phyloP scores from a whole-genome alignment of 2,888 invertebrate species.

The Aproaerema taeniolella region DNA sequence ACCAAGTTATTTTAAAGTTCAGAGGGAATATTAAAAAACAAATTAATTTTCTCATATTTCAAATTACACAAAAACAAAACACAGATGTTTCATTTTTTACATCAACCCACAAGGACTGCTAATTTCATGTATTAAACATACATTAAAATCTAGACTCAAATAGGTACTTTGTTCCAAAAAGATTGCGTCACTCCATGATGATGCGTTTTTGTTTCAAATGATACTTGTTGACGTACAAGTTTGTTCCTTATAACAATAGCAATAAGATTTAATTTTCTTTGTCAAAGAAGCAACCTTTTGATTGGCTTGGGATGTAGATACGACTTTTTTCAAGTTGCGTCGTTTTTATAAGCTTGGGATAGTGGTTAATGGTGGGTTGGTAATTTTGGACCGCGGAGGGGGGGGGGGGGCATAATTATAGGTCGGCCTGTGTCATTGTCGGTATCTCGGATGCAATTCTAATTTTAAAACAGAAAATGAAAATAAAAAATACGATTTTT shows the following conservation, averaged over 20 bases:
- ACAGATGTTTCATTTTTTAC: no score
- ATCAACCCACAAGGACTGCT: no score
- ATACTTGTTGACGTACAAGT: background rate
- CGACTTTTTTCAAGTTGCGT: conserved; percentile 46
- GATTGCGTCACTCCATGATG: conserved; percentile 17
- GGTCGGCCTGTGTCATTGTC: conserved; percentile 70
- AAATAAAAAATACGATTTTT: conserved; percentile 20
- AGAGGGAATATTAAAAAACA: no score
- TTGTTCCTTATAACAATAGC: background rate
- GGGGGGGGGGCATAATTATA: conserved; percentile 61
- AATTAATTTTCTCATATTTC: no score
- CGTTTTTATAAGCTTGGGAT: conserved; percentile 65
- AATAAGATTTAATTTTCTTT: conserved; percentile 32
- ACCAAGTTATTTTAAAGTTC: no score
- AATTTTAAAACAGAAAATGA: conserved; percentile 36
- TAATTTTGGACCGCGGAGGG: conserved; percentile 52
- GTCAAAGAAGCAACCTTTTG: conserved; percentile 10
- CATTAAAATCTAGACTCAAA: conserved; percentile 17
- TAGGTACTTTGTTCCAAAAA: conserved; percentile 13
- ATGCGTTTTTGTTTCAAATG: conserved; percentile 12
- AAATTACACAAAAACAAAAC: no score
- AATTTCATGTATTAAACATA: conserved; percentile 15
- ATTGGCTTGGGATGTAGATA: conserved; percentile 47
- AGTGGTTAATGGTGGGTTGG: conserved; percentile 64
- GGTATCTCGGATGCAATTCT: conserved; percentile 50